Evolutionary conservation across 2,113 vertebrate species (phyloP).

Genomic region (Cephalopholis sonnerati): DNA sequence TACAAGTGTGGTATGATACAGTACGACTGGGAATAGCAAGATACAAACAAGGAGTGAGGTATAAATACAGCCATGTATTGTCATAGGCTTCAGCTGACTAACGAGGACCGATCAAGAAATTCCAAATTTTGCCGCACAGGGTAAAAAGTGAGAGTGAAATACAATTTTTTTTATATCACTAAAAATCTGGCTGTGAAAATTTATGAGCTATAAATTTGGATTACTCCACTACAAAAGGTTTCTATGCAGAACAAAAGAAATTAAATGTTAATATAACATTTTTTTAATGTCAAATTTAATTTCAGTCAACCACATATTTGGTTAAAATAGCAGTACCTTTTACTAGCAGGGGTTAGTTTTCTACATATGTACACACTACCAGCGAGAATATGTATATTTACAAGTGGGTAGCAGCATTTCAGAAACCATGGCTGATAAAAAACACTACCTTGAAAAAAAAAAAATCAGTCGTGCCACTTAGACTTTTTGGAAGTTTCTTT

Average conservation of each 20-base stretch:
- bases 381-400: constrained; percentile 71
- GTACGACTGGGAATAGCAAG: constrained; percentile 19
- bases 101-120: constrained; percentile 23
- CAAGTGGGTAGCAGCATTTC: constrained; percentile 74
- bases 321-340: constrained; percentile 70
- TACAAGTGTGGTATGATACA: constrained; percentile 55
- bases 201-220: constrained; percentile 52
- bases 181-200: constrained; percentile 38
- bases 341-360: constrained; percentile 68
- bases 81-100: constrained; percentile 64
- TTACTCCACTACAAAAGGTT: constrained; percentile 67
- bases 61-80: constrained; percentile 55
- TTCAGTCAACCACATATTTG: constrained; percentile 69
- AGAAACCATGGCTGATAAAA: constrained; percentile 49
- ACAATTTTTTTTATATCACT: constrained; percentile 17
- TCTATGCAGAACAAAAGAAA: constrained; percentile 68
- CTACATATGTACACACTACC: constrained; percentile 81
- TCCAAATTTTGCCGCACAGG: constrained; percentile 33
- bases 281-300: constrained; percentile 62
- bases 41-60: constrained; percentile 62
- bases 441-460: constrained; percentile 34
- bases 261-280: constrained; percentile 84
- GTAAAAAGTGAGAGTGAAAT: constrained; percentile 29
- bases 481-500: constrained; percentile 7
- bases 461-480: constrained; percentile 9